Percentiles rank a stretch among this genome's conserved stretches.
These are phyloP conservation scores for Cepaea nemoralis DNA, from an alignment of 1,140 invertebrate species.

Conservation along the genomic window DNA sequence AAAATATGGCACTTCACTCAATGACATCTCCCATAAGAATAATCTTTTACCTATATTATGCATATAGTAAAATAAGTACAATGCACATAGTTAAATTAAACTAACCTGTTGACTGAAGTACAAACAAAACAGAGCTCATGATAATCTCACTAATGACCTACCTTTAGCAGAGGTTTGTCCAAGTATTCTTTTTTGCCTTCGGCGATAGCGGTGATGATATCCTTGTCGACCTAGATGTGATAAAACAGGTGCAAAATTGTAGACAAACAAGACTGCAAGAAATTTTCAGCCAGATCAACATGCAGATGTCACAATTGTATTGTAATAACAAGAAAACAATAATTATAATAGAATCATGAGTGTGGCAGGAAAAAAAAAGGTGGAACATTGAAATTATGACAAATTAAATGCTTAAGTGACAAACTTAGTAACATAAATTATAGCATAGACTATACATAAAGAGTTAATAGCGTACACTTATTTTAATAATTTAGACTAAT, in stretches of 20 bases:
- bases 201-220: constrained; percentile 69
- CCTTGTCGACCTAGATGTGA: constrained; percentile 71
- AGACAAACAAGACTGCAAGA: background rate
- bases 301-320: background rate
- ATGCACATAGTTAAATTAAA: background rate
- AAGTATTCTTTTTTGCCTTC: constrained; percentile 50
- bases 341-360: background rate
- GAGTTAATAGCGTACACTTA: no score
- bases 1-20: no score
- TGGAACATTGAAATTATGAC: background rate
- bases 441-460: no score
- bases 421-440: no score
- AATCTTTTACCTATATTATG: background rate
- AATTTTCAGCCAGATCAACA: background rate
- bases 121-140: constrained; percentile 38
- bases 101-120: background rate
- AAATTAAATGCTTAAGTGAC: background rate
- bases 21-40: no score
- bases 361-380: background rate
- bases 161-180: constrained; percentile 59
- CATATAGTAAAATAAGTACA: background rate
- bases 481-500: no score
- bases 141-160: no score
- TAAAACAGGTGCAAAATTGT: background rate
- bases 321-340: no score